Evolutionary conservation across 2,113 vertebrate genomes (phyloP), one percentile per base, ranked within the genome.

Genomic region (Engystomops pustulosus): DNA sequence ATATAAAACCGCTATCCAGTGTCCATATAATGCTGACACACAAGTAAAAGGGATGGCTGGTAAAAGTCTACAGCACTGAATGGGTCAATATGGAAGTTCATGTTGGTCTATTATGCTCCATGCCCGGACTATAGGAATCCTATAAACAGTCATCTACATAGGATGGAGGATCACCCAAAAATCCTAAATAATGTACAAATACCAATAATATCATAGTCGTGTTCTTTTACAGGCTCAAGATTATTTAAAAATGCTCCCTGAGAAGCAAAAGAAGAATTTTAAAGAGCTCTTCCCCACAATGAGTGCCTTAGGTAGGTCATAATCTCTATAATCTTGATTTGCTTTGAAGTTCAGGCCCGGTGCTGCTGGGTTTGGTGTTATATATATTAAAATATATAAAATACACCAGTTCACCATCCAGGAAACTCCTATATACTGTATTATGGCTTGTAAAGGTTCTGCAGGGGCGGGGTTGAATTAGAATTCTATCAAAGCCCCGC

Each of bases 201-300:
- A 55, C 4, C 14, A 34, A 65, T 32, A 65, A 32, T 32, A 18
- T 32, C 27, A 25, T 60, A 27, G 11, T 49, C n/a, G n/a, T 79
- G 17, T 83, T 41, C 25, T 25, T 71, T 34, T 36, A 20, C 89
- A 95, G 94, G 94, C 94, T 1, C 93, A 92, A 32, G 88, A 91
- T 1, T 95, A 93, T 36, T 89, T 95, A 18, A 88, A 87, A 85
- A 89, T 91, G 85, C 93, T 95, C 25, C 92, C 92, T 12, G 68
- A 85, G 4, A 92, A 93, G 45, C 93, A 87, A 87, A 95, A 95
- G 89, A 94, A 91, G 81, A 91, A 88, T 81, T 94, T 95, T 88
- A 92, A 79, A 41, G 91, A 94, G 0, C 88, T 92, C 4, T 95
- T 94, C 84, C 80, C 88, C 0, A 68, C 69, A 53, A 93, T 95